Conservation (phyloP, 2,797 vertebrate genomes). For the Tangara arthus region DNA sequence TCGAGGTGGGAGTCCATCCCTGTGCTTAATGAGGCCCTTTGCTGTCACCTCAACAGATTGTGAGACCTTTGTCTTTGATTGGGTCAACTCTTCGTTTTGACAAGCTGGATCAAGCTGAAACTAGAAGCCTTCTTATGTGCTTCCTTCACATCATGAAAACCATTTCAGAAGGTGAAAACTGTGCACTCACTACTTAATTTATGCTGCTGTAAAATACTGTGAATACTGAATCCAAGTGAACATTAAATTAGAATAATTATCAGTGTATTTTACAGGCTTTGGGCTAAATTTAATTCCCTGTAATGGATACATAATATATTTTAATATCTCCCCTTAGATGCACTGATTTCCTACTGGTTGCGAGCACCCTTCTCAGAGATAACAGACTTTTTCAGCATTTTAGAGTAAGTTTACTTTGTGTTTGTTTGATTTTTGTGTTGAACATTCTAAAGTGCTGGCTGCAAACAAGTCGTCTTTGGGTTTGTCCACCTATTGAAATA, state of each 20-base stretch:
- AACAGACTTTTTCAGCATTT: constrained; percentile 96
- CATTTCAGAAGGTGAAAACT: constrained; percentile 88
- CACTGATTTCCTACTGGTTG: constrained; percentile 95
- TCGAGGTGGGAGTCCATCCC: background rate
- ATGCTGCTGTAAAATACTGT: background rate
- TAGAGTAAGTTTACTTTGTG: constrained; percentile 86
- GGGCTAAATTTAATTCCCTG: background rate
- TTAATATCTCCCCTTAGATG: constrained; percentile 80
- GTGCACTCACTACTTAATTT: background rate
- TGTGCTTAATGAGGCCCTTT: background rate
- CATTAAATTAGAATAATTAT: background rate
- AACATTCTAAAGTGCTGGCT: background rate
- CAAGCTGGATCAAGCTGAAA: constrained; percentile 97
- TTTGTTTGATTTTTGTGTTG: background rate
- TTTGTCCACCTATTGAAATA: background rate
- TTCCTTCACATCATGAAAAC: constrained; percentile 99
- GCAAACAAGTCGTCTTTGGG: background rate
- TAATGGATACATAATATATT: background rate
- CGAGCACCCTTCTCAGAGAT: constrained; percentile 93
- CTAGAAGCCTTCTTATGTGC: constrained; percentile 93
- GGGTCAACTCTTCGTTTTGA: constrained; percentile 95
- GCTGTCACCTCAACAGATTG: constrained; percentile 80
- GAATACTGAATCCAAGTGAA: background rate
- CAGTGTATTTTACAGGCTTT: background rate
- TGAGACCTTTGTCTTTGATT: constrained; percentile 92